These are phyloP conservation scores for Aricia artaxerxes DNA, from an alignment of 2,888 invertebrate genomes.

Conservation along the genomic window DNA sequence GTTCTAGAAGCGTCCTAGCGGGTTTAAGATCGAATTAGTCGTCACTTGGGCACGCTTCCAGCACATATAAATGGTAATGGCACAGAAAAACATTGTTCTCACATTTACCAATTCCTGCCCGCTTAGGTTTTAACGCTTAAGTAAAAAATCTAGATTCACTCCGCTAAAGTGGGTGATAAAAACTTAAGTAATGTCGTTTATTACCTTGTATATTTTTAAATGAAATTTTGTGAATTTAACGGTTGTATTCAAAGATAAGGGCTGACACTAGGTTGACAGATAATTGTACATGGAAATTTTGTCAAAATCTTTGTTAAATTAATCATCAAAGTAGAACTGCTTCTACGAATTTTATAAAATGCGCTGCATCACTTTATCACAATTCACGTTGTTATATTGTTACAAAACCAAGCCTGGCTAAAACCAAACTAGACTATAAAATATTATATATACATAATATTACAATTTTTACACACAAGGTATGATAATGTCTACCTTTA, in stretches of 20 bases:
- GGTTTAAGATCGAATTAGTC: constrained; percentile 4
- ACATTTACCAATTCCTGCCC: constrained; percentile 9
- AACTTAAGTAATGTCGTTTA: not conserved
- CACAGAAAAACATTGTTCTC: constrained; percentile 22
- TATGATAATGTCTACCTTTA: not conserved
- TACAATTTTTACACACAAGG: not conserved
- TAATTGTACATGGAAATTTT: too few species aligned
- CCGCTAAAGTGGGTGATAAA: not conserved
- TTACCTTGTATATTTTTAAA: not conserved
- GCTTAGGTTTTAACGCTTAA: not conserved
- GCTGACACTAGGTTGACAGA: too few species aligned
- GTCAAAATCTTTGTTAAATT: too few species aligned
- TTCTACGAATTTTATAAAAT: not conserved
- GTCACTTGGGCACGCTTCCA: constrained; percentile 29
- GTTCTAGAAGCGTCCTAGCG: not conserved
- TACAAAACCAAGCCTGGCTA: not conserved
- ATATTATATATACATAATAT: not conserved
- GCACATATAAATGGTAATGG: constrained; percentile 24
- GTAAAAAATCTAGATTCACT: not conserved
- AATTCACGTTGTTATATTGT: too few species aligned
- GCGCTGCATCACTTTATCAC: too few species aligned
- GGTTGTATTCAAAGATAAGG: too few species aligned
- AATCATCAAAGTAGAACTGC: too few species aligned
- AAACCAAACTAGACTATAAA: not conserved
- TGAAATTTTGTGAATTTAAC: too few species aligned